A percentile compares a stretch with the other conserved stretches of the same genome.
Evolutionary conservation across 2,113 vertebrate species (phyloP).

Genomic region (Halcyon senegalensis): DNA sequence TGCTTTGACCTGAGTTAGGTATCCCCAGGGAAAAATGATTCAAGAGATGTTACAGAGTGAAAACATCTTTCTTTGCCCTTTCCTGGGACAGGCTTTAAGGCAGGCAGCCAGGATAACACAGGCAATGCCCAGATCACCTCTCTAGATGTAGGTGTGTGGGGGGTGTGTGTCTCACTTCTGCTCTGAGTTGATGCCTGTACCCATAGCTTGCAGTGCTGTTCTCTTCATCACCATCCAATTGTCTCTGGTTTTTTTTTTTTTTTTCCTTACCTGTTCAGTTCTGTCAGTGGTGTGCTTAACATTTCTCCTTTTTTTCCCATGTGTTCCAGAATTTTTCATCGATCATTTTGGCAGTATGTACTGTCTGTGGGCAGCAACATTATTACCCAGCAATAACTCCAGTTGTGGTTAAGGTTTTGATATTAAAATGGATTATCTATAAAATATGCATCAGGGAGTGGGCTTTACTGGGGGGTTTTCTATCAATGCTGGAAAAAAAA

Average conservation of each 20-base stretch:
- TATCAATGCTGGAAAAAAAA: neutral
- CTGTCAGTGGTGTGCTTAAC: neutral
- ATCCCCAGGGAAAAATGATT: neutral
- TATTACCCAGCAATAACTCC: neutral
- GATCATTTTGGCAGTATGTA: neutral
- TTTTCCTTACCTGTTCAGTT: neutral
- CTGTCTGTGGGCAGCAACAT: neutral
- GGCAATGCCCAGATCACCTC: neutral
- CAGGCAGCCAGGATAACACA: neutral
- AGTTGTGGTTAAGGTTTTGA: neutral
- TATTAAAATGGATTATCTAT: neutral
- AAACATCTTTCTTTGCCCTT: neutral
- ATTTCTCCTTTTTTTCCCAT: neutral
- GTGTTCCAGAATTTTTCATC: neutral
- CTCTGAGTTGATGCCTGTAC: neutral
- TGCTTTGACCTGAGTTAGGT: neutral
- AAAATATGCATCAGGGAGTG: neutral
- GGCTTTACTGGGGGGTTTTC: neutral
- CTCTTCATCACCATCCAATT: neutral
- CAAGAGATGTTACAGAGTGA: neutral
- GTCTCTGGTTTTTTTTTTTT: rapidly evolving
- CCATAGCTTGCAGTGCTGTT: neutral
- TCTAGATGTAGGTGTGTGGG: neutral
- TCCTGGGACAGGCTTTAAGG: neutral
- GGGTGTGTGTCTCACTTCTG: neutral